phyloP scores from a whole-genome alignment of 2,888 invertebrate genomes.

The Bhutanitis thaidina region DNA sequence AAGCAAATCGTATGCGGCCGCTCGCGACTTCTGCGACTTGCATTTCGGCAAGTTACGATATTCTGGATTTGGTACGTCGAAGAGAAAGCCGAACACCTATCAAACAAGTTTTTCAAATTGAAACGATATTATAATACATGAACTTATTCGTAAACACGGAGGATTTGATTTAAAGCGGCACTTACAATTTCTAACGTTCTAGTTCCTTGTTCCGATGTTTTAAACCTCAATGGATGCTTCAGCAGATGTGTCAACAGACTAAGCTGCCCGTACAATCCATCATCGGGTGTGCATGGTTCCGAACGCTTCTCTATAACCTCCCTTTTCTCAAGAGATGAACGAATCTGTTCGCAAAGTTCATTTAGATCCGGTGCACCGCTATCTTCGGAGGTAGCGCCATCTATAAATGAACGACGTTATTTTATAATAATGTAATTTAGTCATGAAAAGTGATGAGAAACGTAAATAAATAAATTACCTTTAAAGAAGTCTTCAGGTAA shows the following conservation, averaged over 20 bases:
- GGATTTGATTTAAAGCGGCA: too few relatives aligned
- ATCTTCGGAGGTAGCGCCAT: conserved; percentile 69
- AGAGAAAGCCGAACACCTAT: conserved; percentile 91
- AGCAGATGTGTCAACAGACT: conserved; percentile 92
- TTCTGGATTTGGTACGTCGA: conserved; percentile 92
- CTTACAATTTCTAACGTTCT: conserved; percentile 82
- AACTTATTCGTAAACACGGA: too few relatives aligned
- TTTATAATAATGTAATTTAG: not conserved
- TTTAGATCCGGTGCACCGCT: conserved; percentile 82
- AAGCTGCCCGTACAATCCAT: conserved; percentile 92
- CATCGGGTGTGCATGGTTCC: conserved; percentile 90
- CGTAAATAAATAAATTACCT: conserved; percentile 50
- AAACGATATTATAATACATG: too few relatives aligned
- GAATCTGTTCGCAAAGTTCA: conserved; percentile 85
- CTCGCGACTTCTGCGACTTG: conserved; percentile 93
- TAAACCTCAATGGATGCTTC: conserved; percentile 93
- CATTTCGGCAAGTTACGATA: conserved; percentile 94
- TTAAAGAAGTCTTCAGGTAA: conserved; percentile 89
- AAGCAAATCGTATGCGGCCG: conserved; percentile 94
- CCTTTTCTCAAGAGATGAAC: conserved; percentile 86
- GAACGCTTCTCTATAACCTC: conserved; percentile 91
- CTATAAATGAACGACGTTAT: conserved; percentile 29
- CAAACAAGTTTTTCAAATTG: not conserved
- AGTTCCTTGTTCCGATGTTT: conserved; percentile 87
- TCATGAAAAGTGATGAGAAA: not conserved